Base-by-base conservation (phyloP, 2,113 vertebrate species). In the Zootoca vivipara region DNA sequence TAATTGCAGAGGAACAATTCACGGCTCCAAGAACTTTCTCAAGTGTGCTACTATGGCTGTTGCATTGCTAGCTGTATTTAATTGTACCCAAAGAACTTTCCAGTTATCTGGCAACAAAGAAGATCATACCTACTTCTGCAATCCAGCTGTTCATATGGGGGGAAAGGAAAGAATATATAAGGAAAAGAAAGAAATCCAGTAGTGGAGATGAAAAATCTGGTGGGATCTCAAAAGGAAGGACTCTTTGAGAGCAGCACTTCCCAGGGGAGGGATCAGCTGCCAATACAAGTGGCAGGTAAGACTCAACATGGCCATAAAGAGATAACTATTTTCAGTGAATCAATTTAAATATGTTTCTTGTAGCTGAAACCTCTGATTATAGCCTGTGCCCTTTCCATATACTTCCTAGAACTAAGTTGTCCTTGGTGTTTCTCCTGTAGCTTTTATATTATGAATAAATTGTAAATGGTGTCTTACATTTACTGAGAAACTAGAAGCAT, bases 201-300 rank as follows among this genome's bases (percentile, higher is more conserved):
- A 94, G 94, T 91, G 93, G 95, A 95, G 92, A 91, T 95, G 95
- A 95, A 96, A 93, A 93, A 89, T 94, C 94, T 95, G 90, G 92
- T 95, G 95, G 95, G 94, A 95, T 93, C 93, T 91, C 94, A 95
- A 96, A 96, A 95, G 94, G 90, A 96, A 93, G 94, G 93, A 92
- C 92, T 90, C 93, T 95, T 94, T 95, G 94, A 95, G 92, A 96
- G 91, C 94, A 95, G 92, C 93, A 91, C 94, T 93, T 90, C 94
- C 94, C 92, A 93, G 95, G 95, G 94, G 90, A 95, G 95, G 94
- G 94, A 95, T 95, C 95, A 93, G 86, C 95, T 96, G 94, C 95
- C 95, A 96, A 90, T 94, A 91, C 94, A 91, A 95, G 95, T 94
- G 94, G 93, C 95, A 96, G 95, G 95, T 96, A 96, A 96, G 95